Base-by-base conservation (phyloP, 2,113 vertebrate genomes). In the Monopterus albus region DNA sequence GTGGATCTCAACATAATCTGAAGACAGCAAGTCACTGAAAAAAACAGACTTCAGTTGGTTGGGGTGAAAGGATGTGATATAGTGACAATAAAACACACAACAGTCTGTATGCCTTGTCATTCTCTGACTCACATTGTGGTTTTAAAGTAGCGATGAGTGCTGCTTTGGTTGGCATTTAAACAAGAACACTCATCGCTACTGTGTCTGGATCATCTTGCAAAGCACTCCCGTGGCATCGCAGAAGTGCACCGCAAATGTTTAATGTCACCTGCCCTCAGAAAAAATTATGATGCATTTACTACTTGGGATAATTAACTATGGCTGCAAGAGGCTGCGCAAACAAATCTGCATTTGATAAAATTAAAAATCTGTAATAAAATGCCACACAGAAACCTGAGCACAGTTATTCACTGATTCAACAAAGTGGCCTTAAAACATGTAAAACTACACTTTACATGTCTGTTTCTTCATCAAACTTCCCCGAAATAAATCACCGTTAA, bases 1-100 rank as follows among this genome's bases (percentile, higher is more conserved):
- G 89, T 98, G 92, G 92, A 99, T 98, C 90, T 99, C 98, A 80
- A 96, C 93, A 78, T 99, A 99, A 90, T 96, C 94, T 47, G 96
- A 98, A 70, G 97, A 97, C 86, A 99, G 89, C 84, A 99, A 92
- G 78, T 95, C 95, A 94, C 98, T 99, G 92, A 18, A 62, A 80
- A 58, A 89, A 53, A 78, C 39, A 89, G n/a, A 78, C 26, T 53
- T 33, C 4, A 15, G 33, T 40, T 62, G 60, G 72, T 87, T 39
- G 76, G 17, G 39, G 31, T 20, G 31, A 28, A 52, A 14, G 33
- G 45, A 72, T 47, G 47, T 73, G 39, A 64, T 65, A 62, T 57
- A 53, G 55, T 17, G 14, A 51, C 60, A 63, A 55, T 63, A 29
- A 66, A 70, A 51, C 36, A 66, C n/a, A 51, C 25, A 62, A 57